phyloP scores from a whole-genome alignment of 2,113 vertebrate species.

The Eubucco bourcierii region DNA sequence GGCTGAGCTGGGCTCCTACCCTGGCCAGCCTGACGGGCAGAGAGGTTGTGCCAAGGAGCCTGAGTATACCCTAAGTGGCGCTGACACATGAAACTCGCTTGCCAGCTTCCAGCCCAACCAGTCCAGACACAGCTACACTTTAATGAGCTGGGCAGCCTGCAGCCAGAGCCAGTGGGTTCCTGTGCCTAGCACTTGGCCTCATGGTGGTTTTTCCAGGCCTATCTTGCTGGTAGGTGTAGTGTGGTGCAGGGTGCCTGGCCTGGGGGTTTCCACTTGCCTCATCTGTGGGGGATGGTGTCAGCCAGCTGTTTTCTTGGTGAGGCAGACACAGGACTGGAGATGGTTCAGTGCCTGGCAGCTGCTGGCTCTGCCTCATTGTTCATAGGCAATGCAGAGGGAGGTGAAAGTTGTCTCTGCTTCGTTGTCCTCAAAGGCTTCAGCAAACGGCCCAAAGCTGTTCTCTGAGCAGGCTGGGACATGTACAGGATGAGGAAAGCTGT shows the following conservation, averaged over 20 bases:
- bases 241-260: neutral
- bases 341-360: neutral
- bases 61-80: fast-evolving
- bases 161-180: neutral
- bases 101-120: neutral
- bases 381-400: neutral
- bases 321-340: neutral
- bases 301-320: neutral
- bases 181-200: neutral
- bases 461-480: fast-evolving
- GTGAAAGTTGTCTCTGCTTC: neutral
- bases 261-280: fast-evolving
- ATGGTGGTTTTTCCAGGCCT: fast-evolving
- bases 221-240: fast-evolving
- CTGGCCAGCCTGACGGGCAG: fast-evolving
- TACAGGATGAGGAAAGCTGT: neutral
- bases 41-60: neutral
- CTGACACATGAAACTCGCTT: neutral
- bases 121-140: neutral
- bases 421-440: neutral
- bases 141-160: neutral
- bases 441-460: neutral
- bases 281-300: fast-evolving
- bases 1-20: neutral
- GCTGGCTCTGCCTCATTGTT: fast-evolving